Base-by-base conservation (phyloP, 2,888 invertebrate species). In the Girardia tigrina region DNA sequence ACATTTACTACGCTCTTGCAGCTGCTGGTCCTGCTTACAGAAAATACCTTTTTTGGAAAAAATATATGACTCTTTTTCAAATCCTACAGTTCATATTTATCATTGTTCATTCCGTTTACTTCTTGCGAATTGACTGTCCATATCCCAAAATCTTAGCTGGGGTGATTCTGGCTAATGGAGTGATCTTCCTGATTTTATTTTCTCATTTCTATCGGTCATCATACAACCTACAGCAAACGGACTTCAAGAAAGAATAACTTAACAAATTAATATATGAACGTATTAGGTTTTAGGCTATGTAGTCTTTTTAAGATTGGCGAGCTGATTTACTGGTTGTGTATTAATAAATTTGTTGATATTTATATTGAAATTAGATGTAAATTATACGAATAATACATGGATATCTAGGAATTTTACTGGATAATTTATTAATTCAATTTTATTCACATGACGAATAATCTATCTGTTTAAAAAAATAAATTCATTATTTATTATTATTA, bases 21-120 rank as follows among this genome's bases (percentile, higher is more conserved):
- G 82, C 82, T n/a, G 80, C 84, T 12, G 84, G 83, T 42, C 83
- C 84, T 28, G 78, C 80, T 74, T 81, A 79, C 76, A 83, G 83
- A 80, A 83, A 82, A 77, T 84, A 82, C 77, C 80, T 84, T 27
- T 83, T 84, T 83, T 84, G 84, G 84, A 84, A 84, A 78, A 78
- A 80, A 23, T 84, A 84, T 78, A 80, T 84, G 42, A 84, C 84
- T 12, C 81, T 80, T 56, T 75, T 78, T 20, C 75, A 75, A 73
- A 42, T 75, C 23, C 14, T 75, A 8, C 28, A 28, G 20, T 72
- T 75, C 75, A 20, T 72, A 1, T 27, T 72, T 20, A 36, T 72
- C 23, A 29, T 42, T 20, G 16, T 72, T n/a, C 72, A 72, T 42
- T 56, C 56, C 20, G 23, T 56, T 8, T 56, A 56, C n/a, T 56